Evolutionary conservation across 2,113 vertebrate species (phyloP).

Genomic region (Passer domesticus): DNA sequence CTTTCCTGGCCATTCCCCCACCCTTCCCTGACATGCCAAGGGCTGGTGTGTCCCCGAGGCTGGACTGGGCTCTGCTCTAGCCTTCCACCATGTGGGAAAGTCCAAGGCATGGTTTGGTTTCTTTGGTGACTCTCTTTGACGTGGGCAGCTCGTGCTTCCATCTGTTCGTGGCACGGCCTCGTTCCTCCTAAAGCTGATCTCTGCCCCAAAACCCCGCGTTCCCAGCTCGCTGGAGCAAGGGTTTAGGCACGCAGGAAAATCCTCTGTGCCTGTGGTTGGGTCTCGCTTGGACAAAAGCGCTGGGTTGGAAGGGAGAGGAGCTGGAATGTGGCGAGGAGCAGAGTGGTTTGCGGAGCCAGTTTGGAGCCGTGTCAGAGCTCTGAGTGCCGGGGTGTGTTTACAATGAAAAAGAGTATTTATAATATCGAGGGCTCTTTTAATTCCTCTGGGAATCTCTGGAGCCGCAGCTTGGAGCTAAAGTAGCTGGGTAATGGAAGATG

Average conservation of each 20-base stretch:
- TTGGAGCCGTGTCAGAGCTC: constrained; percentile 31
- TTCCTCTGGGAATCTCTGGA: constrained; percentile 44
- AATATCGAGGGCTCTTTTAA: constrained; percentile 47
- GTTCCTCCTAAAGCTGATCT: background rate
- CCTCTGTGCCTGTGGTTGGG: background rate
- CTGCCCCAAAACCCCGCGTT: background rate
- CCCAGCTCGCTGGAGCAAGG: background rate
- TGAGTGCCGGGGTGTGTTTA: constrained; percentile 33
- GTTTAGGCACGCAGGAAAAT: background rate
- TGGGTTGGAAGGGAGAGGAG: constrained; percentile 15
- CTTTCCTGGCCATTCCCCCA: constrained; percentile 45
- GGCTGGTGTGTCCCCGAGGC: constrained; percentile 32
- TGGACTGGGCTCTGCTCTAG: background rate
- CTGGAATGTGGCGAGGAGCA: constrained; percentile 33
- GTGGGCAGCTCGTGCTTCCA: background rate
- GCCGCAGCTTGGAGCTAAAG: background rate
- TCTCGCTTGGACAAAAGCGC: constrained; percentile 1
- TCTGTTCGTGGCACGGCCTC: background rate
- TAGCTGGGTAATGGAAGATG: background rate
- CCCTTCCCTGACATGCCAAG: background rate
- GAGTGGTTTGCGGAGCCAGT: constrained; percentile 12
- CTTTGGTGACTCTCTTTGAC: constrained; percentile 9
- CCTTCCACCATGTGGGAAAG: constrained; percentile 33
- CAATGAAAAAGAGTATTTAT: constrained; percentile 55
- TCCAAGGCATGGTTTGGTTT: constrained; percentile 4